Base-by-base conservation (phyloP, 2,797 vertebrate genomes). In the Ciconia nigra region DNA sequence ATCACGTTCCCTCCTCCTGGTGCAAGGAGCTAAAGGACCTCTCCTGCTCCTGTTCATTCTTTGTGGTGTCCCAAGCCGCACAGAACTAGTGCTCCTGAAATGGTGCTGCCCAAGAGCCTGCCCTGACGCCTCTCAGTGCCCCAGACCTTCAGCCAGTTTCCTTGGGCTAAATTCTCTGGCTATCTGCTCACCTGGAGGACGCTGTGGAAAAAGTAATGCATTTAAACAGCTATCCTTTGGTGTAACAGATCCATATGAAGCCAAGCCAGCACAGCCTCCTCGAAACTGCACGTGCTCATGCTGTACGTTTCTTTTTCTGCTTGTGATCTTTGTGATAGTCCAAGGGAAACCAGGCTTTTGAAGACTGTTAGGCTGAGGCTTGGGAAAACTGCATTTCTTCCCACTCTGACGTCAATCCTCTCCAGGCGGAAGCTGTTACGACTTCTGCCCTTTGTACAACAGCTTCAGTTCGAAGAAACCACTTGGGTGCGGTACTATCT, bases 221-320 rank as follows among this genome's bases (percentile, higher is more conserved):
- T 28, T 61, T 49, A 15, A 69, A 35, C 16, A 13, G 28, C 17
- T 41, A 4, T 24, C 14, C 37, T 52, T 42, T 42, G n/a, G 58
- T 57, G 9, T n/a, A 52, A 54, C 16, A 11, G 42, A 33, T 11
- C 35, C 6, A 1, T 21, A 10, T 11, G 46, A 86, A 70, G 58
- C 49, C 57, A 65, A 49, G 18, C 15, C 61, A 79, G 41, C 31
- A 31, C 17, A 26, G 33, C 49, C n/a, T 71, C n/a, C 72, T 63
- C 0, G 0, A 54, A 70, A 22, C 29, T 37, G 13, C 15, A 2
- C 3, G 1, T 67, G 39, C 44, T 65, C 19, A 22, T 17, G 31
- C 10, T 25, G 6, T 52, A 14, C 11, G 15, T 9, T 79, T 63
- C 39, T 33, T n/a, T 42, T 47, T 44, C 31, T 58, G 44, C 51